Conservation (phyloP, 2,888 invertebrate genomes). For the Caenorhabditis auriculariae region DNA sequence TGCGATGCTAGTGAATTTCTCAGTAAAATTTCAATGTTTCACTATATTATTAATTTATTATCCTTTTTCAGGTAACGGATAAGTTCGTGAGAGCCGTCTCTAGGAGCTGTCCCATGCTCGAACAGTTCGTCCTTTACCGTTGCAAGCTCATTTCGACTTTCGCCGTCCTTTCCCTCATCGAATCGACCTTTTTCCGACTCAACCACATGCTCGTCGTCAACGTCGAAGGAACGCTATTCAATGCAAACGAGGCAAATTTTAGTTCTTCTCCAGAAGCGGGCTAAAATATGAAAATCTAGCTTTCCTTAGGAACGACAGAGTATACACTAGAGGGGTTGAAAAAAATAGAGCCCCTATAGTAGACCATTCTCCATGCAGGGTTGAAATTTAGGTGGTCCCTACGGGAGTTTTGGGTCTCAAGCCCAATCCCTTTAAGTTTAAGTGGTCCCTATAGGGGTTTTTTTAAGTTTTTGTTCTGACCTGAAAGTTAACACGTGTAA, state of each 20-base stretch:
- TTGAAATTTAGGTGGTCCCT: no score
- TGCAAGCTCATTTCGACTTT: conserved; percentile 30
- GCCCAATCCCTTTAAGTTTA: no score
- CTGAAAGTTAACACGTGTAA: no score
- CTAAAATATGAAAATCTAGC: no score
- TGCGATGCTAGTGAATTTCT: not conserved
- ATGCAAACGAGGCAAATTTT: conserved; percentile 9
- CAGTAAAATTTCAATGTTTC: not conserved
- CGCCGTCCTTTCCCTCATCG: conserved; percentile 35
- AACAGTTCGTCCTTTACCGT: conserved; percentile 24
- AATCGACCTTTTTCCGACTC: conserved; percentile 19
- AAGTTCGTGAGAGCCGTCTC: conserved; percentile 23
- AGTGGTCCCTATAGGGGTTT: no score
- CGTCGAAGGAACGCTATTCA: conserved; percentile 26
- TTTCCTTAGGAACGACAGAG: no score
- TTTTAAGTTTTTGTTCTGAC: no score
- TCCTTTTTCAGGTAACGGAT: conserved; percentile 31
- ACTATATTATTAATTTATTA: not conserved
- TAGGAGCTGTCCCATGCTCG: conserved; percentile 22
- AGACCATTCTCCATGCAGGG: no score
- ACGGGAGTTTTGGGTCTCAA: no score
- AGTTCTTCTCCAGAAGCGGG: no score
- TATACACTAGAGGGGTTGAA: no score
- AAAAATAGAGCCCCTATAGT: no score
- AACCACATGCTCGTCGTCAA: conserved; percentile 26